Evolutionary conservation across 2,888 invertebrate genomes (phyloP), one percentile per base, ranked within the genome.

Genomic region (Labia minor): DNA sequence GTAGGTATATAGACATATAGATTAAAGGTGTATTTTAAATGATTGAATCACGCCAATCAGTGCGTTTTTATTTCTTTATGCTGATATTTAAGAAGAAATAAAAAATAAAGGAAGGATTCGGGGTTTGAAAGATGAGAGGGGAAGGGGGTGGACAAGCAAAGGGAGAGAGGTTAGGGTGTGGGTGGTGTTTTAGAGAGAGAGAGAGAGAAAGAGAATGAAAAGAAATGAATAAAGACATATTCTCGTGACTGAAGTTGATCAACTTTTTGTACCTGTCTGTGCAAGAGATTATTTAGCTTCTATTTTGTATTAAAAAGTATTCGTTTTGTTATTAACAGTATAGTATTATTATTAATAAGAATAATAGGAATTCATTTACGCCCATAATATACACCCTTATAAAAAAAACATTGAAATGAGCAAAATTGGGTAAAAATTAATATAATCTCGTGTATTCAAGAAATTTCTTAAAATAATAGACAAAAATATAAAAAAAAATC

Each of bases 201-300:
- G 26, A 49, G 14, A 49, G n/a, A 49, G 49, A 49, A 49, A 49
- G 49, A 49, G 49, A 49, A n/a, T n/a, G 49, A 49, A 26, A 26
- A 26, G 26, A n/a, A 49, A 49, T 49, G 49, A 49, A 49, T 49
- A 49, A 49, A 49, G 49, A 49, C 49, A 49, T 49, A 49, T 49
- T 49, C 49, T 49, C 49, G 49, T 49, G 49, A 49, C 49, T 49
- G 49, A 49, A 49, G 49, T 49, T 49, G 49, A 49, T 49, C 49
- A 49, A 49, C 49, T 49, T 49, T 49, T 49, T 49, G 49, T 49
- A 49, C 49, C 49, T 49, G 49, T 49, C 49, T 49, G 49, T 49
- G 49, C 49, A 49, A 49, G 49, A 49, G 49, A 49, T 49, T 49
- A 49, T 49, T 49, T 49, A n/a, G 49, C n/a, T 11, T 49, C 49